Evolutionary conservation across 2,797 vertebrate species (phyloP), one percentile per base, ranked within the genome.

Genomic region (Austrolebias charrua): DNA sequence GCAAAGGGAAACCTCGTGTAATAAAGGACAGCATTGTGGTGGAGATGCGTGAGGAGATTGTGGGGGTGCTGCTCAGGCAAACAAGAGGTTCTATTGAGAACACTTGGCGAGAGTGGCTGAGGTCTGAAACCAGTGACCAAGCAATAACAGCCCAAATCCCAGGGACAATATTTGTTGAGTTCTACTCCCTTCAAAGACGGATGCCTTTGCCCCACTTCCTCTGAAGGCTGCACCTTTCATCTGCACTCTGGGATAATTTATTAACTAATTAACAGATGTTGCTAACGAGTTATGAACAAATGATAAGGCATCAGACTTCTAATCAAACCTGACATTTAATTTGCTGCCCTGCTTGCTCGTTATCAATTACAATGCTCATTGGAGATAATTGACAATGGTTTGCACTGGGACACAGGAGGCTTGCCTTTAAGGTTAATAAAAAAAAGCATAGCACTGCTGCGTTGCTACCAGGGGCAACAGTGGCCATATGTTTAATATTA

Each of bases 401-500:
- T 85, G 66, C 75, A 31, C 71, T 60, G 73, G 75, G 80, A 77
- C 85, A 81, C 80, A 85, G 69, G 79, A 84, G 84, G 81, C 78
- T 78, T 85, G 85, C 87, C 86, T 89, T 86, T 83, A 85, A 86
- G 91, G 88, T 90, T 79, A 75, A 82, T 82, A 72, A 59, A 63
- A 75, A 69, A 75, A 69, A 64, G 24, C 70, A 4, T 62, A 40
- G 76, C 24, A 19, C 82, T 73, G 80, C 76, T 73, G 82, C 67
- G 46, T 69, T 75, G 90, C 91, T 88, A 90, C 89, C 71, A 82
- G 71, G 82, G 78, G 91, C 86, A 88, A 91, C 85, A 3, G 43
- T 52, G 71, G 83, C 91, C 93, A 94, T 93, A 93, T 94, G 93
- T 94, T 93, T 92, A 91, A 93, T 94, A 93, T 94, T 93, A 93